A percentile compares a stretch with the other conserved stretches of the same genome.
Evolutionary conservation across 1,140 invertebrate genomes (phyloP).

Genomic region (Calliopsis andreniformis): DNA sequence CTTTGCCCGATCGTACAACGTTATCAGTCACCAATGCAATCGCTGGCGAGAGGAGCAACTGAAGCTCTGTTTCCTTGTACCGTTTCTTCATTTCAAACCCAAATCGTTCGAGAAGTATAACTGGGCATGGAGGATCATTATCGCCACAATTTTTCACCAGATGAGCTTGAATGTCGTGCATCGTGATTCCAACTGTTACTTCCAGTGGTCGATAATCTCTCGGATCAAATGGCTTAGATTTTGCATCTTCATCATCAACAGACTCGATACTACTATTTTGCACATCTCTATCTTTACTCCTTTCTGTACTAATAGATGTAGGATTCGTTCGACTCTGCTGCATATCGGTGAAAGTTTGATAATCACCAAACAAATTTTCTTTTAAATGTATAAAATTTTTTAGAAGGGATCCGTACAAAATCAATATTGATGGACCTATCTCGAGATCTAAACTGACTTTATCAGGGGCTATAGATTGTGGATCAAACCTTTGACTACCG

Average conservation of each 20-base stretch:
- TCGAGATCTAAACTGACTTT: constrained; percentile 94
- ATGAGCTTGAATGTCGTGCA: constrained; percentile 97
- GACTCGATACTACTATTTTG: constrained; percentile 80
- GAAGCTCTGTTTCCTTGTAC: constrained; percentile 94
- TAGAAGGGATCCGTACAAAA: constrained; percentile 94
- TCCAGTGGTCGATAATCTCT: constrained; percentile 93
- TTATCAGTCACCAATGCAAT: constrained; percentile 90
- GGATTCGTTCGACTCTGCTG: constrained; percentile 82
- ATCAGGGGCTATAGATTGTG: constrained; percentile 90
- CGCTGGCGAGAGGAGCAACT: constrained; percentile 94
- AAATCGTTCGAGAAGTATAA: constrained; percentile 93
- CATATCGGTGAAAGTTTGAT: constrained; percentile 97
- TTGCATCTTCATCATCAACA: constrained; percentile 81
- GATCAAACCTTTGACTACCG: constrained; percentile 91
- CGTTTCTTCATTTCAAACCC: constrained; percentile 98
- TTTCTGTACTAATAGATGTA: constrained; percentile 67
- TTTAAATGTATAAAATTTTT: constrained; percentile 94
- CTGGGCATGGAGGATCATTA: constrained; percentile 93
- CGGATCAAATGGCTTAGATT: constrained; percentile 88
- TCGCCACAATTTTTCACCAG: constrained; percentile 94
- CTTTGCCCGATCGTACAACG: constrained; percentile 84
- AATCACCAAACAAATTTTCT: constrained; percentile 98
- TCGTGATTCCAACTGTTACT: constrained; percentile 95
- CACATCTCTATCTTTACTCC: constrained; percentile 79
- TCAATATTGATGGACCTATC: constrained; percentile 94